Percentiles rank a stretch among this genome's conserved stretches.
These are phyloP conservation scores for Graphium colonna DNA, from an alignment of 2,888 invertebrate species.

Conservation along the genomic window DNA sequence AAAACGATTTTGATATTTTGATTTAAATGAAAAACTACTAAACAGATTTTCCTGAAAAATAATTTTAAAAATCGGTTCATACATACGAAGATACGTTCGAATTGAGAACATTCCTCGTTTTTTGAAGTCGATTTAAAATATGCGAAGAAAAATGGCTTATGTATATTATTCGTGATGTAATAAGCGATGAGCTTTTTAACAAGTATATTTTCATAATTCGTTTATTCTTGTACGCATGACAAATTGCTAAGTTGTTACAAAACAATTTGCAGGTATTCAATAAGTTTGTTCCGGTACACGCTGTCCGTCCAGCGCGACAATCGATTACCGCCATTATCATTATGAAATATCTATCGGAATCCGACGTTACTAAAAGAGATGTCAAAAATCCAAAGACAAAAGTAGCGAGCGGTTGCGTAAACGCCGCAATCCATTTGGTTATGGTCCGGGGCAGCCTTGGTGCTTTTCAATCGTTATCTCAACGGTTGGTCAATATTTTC, in stretches of 20 bases:
- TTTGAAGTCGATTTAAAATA: too few species aligned
- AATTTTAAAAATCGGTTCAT: too few species aligned
- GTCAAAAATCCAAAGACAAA: slow-evolving; percentile 45
- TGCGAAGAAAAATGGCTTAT: too few species aligned
- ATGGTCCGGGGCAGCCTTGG: slow-evolving; percentile 38
- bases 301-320: slow-evolving; percentile 19
- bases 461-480: slow-evolving; percentile 34
- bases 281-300: slow-evolving; percentile 22
- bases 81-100: too few species aligned
- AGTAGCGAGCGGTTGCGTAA: slow-evolving; percentile 37
- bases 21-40: too few species aligned
- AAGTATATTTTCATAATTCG: slow-evolving; percentile 5
- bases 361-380: slow-evolving; percentile 39
- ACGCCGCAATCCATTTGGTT: slow-evolving; percentile 32
- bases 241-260: slow-evolving; percentile 12
- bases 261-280: slow-evolving; percentile 16
- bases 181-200: too few species aligned
- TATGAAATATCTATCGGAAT: slow-evolving; percentile 32
- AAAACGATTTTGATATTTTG: too few species aligned
- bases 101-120: too few species aligned
- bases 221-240: slow-evolving; percentile 3
- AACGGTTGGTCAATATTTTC: slow-evolving; percentile 34
- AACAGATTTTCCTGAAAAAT: too few species aligned
- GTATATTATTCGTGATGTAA: too few species aligned
- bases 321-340: slow-evolving; percentile 27